Percentiles rank a stretch among this genome's conserved stretches.
Evolutionary conservation across 2,113 vertebrate species (phyloP).

Genomic region (Uropsilus gracilis): DNA sequence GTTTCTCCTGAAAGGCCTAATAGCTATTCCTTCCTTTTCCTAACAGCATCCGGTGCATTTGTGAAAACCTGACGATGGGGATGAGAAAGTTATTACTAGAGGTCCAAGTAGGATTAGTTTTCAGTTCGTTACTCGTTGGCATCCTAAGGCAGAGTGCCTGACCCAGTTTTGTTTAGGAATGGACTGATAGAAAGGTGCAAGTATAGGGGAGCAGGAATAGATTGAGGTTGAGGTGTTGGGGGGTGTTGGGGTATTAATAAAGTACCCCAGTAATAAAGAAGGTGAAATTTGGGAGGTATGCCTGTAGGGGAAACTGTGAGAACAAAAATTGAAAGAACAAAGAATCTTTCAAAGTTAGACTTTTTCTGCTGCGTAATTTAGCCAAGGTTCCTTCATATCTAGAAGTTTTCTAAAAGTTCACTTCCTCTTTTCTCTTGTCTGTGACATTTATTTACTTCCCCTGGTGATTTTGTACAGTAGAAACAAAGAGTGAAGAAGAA

Average conservation of each 20-base stretch:
- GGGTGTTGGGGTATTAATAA: too few relatives aligned
- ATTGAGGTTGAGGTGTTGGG: not conserved
- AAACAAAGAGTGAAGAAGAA: not conserved
- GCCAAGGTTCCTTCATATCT: not conserved
- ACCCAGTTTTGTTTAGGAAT: not conserved
- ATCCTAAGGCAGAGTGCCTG: not conserved
- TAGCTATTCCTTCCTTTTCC: not conserved
- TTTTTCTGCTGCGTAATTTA: not conserved
- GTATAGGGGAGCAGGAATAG: not conserved
- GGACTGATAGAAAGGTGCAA: not conserved
- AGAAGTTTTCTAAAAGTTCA: not conserved
- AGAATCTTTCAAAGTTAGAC: not conserved
- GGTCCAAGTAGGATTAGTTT: not conserved
- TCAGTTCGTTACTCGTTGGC: not conserved
- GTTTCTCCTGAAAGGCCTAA: not conserved
- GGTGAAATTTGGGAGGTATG: fast-evolving
- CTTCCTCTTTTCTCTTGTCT: not conserved
- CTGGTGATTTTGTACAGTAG: not conserved
- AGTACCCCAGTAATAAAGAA: not conserved
- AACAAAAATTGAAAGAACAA: not conserved
- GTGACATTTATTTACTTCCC: not conserved
- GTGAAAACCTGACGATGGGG: fast-evolving
- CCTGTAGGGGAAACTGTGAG: fast-evolving
- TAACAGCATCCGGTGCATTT: not conserved
- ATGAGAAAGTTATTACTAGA: fast-evolving